Conservation (phyloP, 2,797 vertebrate genomes). For the Falco rusticolus region DNA sequence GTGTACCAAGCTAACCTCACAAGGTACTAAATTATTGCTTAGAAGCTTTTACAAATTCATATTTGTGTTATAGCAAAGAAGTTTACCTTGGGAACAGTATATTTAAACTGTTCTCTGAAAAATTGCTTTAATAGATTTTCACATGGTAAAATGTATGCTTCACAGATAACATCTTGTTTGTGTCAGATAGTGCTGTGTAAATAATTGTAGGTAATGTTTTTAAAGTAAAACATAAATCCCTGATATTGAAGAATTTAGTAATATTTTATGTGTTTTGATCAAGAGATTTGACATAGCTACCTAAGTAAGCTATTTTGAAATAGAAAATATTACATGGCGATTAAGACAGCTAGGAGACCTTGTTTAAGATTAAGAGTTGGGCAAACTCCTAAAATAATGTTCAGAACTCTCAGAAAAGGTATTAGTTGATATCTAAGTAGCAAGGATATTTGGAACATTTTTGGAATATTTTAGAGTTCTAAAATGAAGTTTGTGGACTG, state of each 20-base stretch:
- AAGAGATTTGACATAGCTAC: neutral
- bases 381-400: neutral
- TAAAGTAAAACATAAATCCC: slow-evolving; percentile 2
- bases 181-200: slow-evolving; percentile 7
- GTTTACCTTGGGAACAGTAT: slow-evolving; percentile 28
- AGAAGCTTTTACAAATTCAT: slow-evolving; percentile 48
- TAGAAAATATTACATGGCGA: neutral
- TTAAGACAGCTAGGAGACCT: neutral
- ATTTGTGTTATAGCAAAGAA: slow-evolving; percentile 33
- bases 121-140: slow-evolving; percentile 52
- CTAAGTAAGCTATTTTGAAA: neutral
- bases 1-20: neutral
- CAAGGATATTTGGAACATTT: neutral
- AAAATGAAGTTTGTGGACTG: neutral
- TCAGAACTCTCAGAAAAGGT: neutral
- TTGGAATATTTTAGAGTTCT: neutral
- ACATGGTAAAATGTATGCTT: neutral
- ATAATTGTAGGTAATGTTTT: slow-evolving; percentile 22
- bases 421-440: neutral
- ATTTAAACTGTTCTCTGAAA: slow-evolving; percentile 46
- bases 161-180: slow-evolving; percentile 43
- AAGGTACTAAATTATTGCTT: slow-evolving; percentile 35
- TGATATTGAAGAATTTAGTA: neutral
- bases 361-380: neutral
- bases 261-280: neutral